phyloP scores from a whole-genome alignment of 2,888 invertebrate genomes.

The Melanostoma scalare region DNA sequence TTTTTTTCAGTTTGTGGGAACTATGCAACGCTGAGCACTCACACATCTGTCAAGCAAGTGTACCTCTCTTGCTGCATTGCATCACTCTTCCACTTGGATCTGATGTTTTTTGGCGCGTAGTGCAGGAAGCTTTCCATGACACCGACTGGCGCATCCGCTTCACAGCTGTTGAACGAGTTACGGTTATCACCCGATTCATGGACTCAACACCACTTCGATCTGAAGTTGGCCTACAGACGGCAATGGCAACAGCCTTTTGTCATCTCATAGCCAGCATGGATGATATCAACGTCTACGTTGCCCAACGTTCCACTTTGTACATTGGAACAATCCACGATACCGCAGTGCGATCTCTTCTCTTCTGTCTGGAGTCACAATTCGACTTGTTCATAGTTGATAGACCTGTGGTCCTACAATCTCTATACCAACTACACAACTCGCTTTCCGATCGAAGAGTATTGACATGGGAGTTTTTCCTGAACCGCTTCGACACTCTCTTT shows the following conservation, averaged over 20 bases:
- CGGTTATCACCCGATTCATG: slow-evolving; percentile 95
- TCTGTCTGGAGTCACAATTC: slow-evolving; percentile 98
- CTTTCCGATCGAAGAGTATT: slow-evolving; percentile 94
- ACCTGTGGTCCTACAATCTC: slow-evolving; percentile 96
- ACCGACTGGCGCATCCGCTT: slow-evolving; percentile 95
- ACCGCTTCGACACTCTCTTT: slow-evolving; percentile 96
- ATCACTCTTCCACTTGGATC: slow-evolving; percentile 96
- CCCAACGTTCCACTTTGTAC: slow-evolving; percentile 95
- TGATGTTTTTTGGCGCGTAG: slow-evolving; percentile 97
- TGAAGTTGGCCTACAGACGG: slow-evolving; percentile 93
- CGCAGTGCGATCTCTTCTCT: slow-evolving; percentile 92
- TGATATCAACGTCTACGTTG: slow-evolving; percentile 96
- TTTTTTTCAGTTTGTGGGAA: slow-evolving; percentile 91
- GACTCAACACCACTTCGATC: slow-evolving; percentile 93
- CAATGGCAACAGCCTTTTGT: slow-evolving; percentile 97
- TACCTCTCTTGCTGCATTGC: slow-evolving; percentile 96
- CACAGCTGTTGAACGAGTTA: slow-evolving; percentile 97
- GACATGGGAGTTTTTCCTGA: slow-evolving; percentile 98
- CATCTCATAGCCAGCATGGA: slow-evolving; percentile 98
- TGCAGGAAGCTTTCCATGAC: slow-evolving; percentile 96
- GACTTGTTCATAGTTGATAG: slow-evolving; percentile 98
- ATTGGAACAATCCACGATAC: slow-evolving; percentile 96
- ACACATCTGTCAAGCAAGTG: slow-evolving; percentile 95
- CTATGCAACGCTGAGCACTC: slow-evolving; percentile 95
- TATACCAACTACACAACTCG: slow-evolving; percentile 96